Base-by-base conservation (phyloP, 1,140 invertebrate genomes). In the Drosophila pachea region DNA sequence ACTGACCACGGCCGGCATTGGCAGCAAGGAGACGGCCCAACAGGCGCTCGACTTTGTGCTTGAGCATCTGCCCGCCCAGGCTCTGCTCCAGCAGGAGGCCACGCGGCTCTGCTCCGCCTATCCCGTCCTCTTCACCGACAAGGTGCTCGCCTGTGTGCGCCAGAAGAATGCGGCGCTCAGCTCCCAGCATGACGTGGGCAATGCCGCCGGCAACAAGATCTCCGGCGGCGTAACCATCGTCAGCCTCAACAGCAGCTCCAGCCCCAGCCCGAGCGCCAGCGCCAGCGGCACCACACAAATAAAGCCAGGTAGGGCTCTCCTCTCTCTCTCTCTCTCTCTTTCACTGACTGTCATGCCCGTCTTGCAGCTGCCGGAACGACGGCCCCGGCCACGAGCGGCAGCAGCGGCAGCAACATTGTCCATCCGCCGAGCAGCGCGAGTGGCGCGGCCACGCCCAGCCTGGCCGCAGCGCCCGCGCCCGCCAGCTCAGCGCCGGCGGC, bases 1-100 rank as follows among this genome's bases (percentile, higher is more conserved):
- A 42, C 91, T 94, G 43, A 91, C 93, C 31, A 91, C 92, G 29
- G 90, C 94, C 91, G 93, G 63, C 91, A 92, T 90, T 89, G 93
- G 49, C 91, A 91, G 81, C 81, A 92, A 94, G 90, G 94, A 94
- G 76, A 91, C 93, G 66, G 95, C 94, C 0, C 93, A 95, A 86
- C 94, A 94, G 76, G 94, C 94, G 7, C 89, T 97, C 31, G 94
- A 95, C 89, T 96, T 95, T 90, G 93, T 96, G 45, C 90, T 95
- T 35, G 93, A 94, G 76, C 92, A 94, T 73, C 90, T 97, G 65
- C 91, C 92, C 40, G 92, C 92, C 68, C 93, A 95, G 76, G 92
- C 93, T 5, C 91, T 93, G 22, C 89, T 96, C 59, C 89, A 96
- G 59, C 91, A 94, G 61, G 95, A 96, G 87, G 94, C 95, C 12